phyloP scores from a whole-genome alignment of 2,888 invertebrate species.

The Ochropacha duplaris region DNA sequence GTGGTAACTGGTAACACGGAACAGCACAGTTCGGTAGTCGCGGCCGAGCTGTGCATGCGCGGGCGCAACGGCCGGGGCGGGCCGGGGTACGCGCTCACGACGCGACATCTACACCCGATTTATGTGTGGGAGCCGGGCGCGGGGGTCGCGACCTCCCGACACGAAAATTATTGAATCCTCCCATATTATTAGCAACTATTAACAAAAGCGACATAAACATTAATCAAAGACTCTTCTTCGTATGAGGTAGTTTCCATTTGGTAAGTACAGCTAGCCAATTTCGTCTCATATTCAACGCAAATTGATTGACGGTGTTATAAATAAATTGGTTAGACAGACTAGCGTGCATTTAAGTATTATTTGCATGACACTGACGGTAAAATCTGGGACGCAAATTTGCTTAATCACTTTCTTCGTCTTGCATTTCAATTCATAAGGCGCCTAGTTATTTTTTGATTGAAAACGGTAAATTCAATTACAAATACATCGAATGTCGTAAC shows the following conservation, averaged over 20 bases:
- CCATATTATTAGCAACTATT: constrained; percentile 34
- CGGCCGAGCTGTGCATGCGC: constrained; percentile 23
- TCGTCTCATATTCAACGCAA: not conserved
- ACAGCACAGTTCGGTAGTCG: constrained; percentile 44
- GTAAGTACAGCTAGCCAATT: constrained; percentile 5
- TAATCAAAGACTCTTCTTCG: not conserved
- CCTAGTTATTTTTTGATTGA: constrained; percentile 46
- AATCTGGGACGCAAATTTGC: constrained; percentile 40
- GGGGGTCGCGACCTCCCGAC: constrained; percentile 59
- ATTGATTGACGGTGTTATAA: constrained; percentile 7
- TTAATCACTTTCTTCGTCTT: constrained; percentile 41
- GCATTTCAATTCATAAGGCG: constrained; percentile 37
- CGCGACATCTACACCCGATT: constrained; percentile 63
- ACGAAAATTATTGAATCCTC: constrained; percentile 65
- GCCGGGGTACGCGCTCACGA: constrained; percentile 52
- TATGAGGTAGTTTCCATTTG: not conserved
- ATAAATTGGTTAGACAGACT: constrained; percentile 5
- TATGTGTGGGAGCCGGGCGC: constrained; percentile 70
- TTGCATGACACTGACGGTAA: constrained; percentile 37
- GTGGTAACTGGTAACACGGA: constrained; percentile 35
- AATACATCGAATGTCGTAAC: constrained; percentile 42
- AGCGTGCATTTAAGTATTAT: constrained; percentile 21
- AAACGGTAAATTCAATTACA: constrained; percentile 60
- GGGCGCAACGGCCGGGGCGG: constrained; percentile 31
- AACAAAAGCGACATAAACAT: not conserved